Conservation (phyloP, 1,140 invertebrate species). For the Calycopis cecrops region DNA sequence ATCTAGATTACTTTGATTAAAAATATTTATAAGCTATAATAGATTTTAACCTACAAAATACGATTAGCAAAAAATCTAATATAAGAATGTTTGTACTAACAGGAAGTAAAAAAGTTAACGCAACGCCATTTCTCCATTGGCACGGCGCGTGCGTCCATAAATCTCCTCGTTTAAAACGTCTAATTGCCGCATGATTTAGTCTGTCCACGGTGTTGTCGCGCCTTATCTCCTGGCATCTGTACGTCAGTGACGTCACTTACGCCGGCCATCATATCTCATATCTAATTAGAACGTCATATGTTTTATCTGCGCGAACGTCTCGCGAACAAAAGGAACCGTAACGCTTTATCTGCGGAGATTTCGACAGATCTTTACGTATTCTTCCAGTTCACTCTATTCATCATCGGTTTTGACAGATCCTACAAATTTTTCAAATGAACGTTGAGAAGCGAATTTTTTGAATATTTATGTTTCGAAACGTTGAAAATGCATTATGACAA, state of each 20-base stretch:
- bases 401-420: too few relatives aligned
- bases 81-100: too few relatives aligned
- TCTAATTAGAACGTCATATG: conserved; percentile 28
- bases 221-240: conserved; percentile 25
- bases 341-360: background rate
- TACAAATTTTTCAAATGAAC: too few relatives aligned
- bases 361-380: background rate
- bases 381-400: too few relatives aligned
- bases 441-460: too few relatives aligned
- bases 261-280: conserved; percentile 25
- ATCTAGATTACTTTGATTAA: too few relatives aligned
- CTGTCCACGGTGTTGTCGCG: conserved; percentile 25
- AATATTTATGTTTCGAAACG: too few relatives aligned
- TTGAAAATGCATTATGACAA: too few relatives aligned
- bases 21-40: too few relatives aligned
- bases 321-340: background rate
- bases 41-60: too few relatives aligned
- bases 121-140: background rate
- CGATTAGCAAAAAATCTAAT: too few relatives aligned
- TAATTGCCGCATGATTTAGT: conserved; percentile 40
- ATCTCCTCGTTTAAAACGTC: conserved; percentile 42
- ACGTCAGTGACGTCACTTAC: conserved; percentile 25
- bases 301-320: background rate
- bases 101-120: too few relatives aligned
- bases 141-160: conserved; percentile 27